phyloP scores from a whole-genome alignment of 2,888 invertebrate species.

The Drosophila merina region DNA sequence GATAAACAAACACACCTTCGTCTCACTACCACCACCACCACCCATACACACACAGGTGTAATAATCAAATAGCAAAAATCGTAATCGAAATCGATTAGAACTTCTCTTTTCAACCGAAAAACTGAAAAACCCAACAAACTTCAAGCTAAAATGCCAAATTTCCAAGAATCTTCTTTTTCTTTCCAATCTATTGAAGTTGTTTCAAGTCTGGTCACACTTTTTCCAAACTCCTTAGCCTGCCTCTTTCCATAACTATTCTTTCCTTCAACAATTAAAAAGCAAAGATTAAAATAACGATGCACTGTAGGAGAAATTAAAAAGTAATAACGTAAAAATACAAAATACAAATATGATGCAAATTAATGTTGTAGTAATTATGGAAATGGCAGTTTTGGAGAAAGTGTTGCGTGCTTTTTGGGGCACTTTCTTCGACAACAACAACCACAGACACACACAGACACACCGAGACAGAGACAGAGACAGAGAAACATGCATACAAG shows the following conservation, averaged over 20 bases:
- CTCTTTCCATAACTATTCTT: neutral
- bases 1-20: slow-evolving; percentile 38
- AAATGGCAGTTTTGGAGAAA: slow-evolving; percentile 11
- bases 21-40: neutral
- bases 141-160: no score
- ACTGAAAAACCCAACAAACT: slow-evolving; percentile 6
- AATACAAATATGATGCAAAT: neutral
- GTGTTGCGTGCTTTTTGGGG: slow-evolving; percentile 16
- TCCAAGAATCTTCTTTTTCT: neutral
- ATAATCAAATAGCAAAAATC: slow-evolving; percentile 36
- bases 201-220: neutral
- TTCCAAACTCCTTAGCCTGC: neutral
- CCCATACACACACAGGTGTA: slow-evolving; percentile 11
- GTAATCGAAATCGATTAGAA: slow-evolving; percentile 34
- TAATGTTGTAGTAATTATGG: slow-evolving; percentile 23
- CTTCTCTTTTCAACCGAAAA: slow-evolving; percentile 12
- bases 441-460: slow-evolving; percentile 9
- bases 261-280: slow-evolving; percentile 15
- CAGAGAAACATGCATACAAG: slow-evolving; percentile 19
- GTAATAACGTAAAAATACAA: slow-evolving; percentile 1
- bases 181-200: neutral
- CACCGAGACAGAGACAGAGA: neutral
- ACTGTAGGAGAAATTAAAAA: slow-evolving; percentile 25
- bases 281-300: slow-evolving; percentile 15
- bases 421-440: slow-evolving; percentile 20